Evolutionary conservation across 2,888 invertebrate species (phyloP), one percentile per base, ranked within the genome.

Genomic region (Standfussiana lucernea): DNA sequence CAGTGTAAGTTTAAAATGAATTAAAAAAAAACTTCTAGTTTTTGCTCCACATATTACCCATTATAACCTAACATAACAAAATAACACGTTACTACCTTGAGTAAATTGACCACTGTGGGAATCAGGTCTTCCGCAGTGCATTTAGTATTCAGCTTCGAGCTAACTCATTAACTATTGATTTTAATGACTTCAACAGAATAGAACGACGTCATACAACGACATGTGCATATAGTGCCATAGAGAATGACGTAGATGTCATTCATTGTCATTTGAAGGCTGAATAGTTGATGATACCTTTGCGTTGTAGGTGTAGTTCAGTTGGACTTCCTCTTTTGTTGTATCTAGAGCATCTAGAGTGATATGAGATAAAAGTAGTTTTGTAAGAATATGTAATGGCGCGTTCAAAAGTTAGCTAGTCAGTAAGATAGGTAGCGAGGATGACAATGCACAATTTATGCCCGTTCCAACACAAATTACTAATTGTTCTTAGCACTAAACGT

Each of bases 101-200:
- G 35, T 21, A n/a, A 76, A 84, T 86, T 72, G 83, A 83, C 67
- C 73, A 56, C 53, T 65, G 86, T 83, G 83, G 61, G 86, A 83
- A 83, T 35, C 45, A 69, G 82, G 83, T 71, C 62, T 62, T 59
- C 75, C 45, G 72, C 75, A 74, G 32, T 40, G 24, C 56, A 85
- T 85, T 72, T 62, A 77, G 21, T 69, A 85, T 83, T 82, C 77
- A 68, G 56, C 62, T 73, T 82, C 53, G 28, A 45, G 35, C 47
- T 68, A 85, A 83, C 67, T 73, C 67, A 75, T 61, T 81, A 61
- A 8, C 18, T 80, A 68, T 71, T 66, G 53, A 84, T 65, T 75
- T 64, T 56, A 85, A 85, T 77, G 61, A 24, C 62, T 61, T 10
- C 32, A 67, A 50, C 67, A 56, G 70, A 53, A 79, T 71, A 35